A percentile compares a stretch with the other conserved stretches of the same genome.
phyloP scores from a whole-genome alignment of 2,797 vertebrate species.

The Amphiprion clarkii region DNA sequence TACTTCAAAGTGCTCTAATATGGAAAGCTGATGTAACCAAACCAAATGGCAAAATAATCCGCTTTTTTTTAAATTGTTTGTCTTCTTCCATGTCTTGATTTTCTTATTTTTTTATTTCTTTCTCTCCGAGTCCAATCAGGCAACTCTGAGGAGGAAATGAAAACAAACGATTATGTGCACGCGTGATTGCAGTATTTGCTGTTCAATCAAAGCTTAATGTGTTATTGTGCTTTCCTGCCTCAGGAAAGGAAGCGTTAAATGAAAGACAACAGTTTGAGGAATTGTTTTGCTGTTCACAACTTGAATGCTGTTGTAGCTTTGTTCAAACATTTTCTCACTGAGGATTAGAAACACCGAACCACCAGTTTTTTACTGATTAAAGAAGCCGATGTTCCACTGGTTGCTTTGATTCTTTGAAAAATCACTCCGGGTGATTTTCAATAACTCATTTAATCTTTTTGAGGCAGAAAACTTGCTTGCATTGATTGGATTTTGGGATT shows the following conservation, averaged over 20 bases:
- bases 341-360: too few species aligned
- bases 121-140: conserved; percentile 17
- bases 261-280: too few species aligned
- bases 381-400: too few species aligned
- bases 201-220: conserved; percentile 29
- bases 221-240: conserved; percentile 2
- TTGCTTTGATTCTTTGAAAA: too few species aligned
- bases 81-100: not conserved
- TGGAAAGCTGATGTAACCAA: not conserved
- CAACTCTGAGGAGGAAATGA: not conserved
- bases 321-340: too few species aligned
- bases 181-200: not conserved
- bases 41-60: not conserved
- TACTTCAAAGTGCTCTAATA: not conserved
- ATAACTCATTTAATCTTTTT: too few species aligned
- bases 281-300: too few species aligned
- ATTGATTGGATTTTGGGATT: too few species aligned
- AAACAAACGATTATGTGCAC: conserved; percentile 11
- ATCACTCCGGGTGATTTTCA: too few species aligned
- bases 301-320: too few species aligned
- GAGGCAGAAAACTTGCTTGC: too few species aligned
- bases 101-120: not conserved
- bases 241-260: not conserved
- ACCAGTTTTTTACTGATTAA: too few species aligned
- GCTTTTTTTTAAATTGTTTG: not conserved